Percentiles rank a stretch among this genome's conserved stretches.
Evolutionary conservation across 2,113 vertebrate species (phyloP).

Genomic region (Talpa occidentalis): DNA sequence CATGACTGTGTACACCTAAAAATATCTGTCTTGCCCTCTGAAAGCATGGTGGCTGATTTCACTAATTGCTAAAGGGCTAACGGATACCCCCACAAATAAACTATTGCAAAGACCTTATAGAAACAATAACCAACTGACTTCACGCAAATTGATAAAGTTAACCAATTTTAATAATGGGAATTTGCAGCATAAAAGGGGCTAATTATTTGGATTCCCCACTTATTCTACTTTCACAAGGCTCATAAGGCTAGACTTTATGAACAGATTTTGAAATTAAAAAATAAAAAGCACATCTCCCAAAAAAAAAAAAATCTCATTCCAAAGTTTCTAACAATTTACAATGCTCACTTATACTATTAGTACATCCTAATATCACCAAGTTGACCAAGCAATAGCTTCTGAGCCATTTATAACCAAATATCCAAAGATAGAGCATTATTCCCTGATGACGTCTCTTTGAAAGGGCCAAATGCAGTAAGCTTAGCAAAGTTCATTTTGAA

Average conservation of each 20-base stretch:
- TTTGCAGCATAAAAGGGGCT: constrained; percentile 33
- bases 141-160: background rate
- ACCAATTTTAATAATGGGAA: constrained; percentile 11
- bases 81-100: background rate
- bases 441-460: background rate
- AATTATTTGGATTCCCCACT: constrained; percentile 3
- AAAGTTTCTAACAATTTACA: background rate
- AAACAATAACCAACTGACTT: constrained; percentile 3
- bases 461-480: background rate
- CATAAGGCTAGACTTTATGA: background rate
- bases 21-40: background rate
- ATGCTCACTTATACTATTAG: background rate
- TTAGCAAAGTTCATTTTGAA: background rate
- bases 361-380: background rate
- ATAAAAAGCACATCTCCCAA: background rate
- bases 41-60: background rate
- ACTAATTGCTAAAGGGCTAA: background rate
- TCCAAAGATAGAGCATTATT: background rate
- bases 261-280: background rate
- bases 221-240: background rate
- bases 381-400: background rate
- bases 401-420: background rate
- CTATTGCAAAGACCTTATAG: background rate
- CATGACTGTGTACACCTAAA: background rate
- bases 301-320: constrained; percentile 1